These are phyloP conservation scores for Australoheros facetus DNA, from an alignment of 2,797 vertebrate species.

Conservation along the genomic window DNA sequence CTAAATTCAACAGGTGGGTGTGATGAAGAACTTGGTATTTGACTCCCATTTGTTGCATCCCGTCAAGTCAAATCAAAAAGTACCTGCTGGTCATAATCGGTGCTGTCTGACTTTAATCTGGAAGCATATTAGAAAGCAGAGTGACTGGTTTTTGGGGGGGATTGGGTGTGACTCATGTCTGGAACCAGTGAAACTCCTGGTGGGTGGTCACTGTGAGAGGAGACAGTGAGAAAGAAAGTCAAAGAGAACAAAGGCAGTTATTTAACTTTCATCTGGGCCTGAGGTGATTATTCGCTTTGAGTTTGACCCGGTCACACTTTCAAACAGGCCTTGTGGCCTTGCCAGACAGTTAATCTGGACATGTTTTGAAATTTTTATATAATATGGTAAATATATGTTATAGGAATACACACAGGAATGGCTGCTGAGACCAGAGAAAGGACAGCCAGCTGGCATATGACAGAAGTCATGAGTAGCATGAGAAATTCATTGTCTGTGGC, in stretches of 20 bases:
- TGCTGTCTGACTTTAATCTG: conserved; percentile 44
- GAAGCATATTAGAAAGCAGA: conserved; percentile 24
- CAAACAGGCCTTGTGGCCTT: conserved; percentile 27
- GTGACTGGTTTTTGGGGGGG: conserved; percentile 9
- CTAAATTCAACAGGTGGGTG: conserved; percentile 66
- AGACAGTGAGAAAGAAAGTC: conserved; percentile 49
- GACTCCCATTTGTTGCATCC: conserved; percentile 39
- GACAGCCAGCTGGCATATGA: conserved; percentile 35
- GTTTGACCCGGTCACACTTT: conserved; percentile 60
- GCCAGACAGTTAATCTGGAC: conserved; percentile 17
- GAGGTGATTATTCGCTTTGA: conserved; percentile 62
- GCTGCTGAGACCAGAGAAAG: conserved; percentile 2
- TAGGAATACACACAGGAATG: background rate
- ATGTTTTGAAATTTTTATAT: conserved; percentile 33
- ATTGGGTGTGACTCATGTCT: conserved; percentile 66
- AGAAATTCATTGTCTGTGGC: conserved; percentile 31
- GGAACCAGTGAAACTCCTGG: conserved; percentile 62
- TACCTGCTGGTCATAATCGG: conserved; percentile 44
- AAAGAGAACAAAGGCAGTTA: conserved; percentile 62
- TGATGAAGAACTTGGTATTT: conserved; percentile 8
- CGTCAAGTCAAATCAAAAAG: conserved; percentile 21
- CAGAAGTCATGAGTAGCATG: conserved; percentile 43
- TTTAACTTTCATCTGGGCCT: conserved; percentile 71
- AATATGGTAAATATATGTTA: background rate
- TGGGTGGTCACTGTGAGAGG: conserved; percentile 69